Base-by-base conservation (phyloP, 2,888 invertebrate species). In the Noctua janthe region DNA sequence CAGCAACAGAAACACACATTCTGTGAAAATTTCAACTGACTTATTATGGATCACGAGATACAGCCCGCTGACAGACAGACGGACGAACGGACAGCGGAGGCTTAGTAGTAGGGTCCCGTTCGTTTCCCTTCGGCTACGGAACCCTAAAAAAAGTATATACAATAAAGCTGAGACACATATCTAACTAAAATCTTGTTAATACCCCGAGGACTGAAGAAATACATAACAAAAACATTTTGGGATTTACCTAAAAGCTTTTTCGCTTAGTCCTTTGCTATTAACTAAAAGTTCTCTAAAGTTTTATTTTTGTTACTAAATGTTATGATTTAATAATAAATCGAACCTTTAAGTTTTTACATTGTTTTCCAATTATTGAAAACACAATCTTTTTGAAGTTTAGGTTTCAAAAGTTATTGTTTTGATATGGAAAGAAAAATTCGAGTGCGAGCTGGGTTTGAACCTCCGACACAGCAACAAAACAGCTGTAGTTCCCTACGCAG, bases 181-280 rank as follows among this genome's bases (percentile, higher is more conserved):
- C 15, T 35, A 47, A 66, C 11, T 62, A 62, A 62, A 23, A 43
- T 70, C 54, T 13, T 66, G 49, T 23, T 39, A 29, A 71, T 67
- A 49, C 81, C 47, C 39, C 13, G 6, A 17, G 2, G 80, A 43
- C 13, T 20, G 11, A 62, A 47, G 3, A 51, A 20, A 54, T 17
- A 80, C 15, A 43, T 23, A 54, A 47, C 15, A 29, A 49, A 35
- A 43, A n/a, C 3, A 43, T 66, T 71, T 81, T 29, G 20, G 20
- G 29, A 11, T n/a, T 17, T 7, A 49, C 10, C 10, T 80, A 49
- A 80, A 43, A 72, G 73, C 73, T n/a, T 81, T 80, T 29, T n/a
- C 49, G 71, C 2, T 56, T 80, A 47, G 6, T 39, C 13, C 49
- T 47, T 49, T 11, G n/a, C 11, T 35, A 39, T 17, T 29, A 39